phyloP scores from a whole-genome alignment of 2,113 vertebrate species.

The Austrofundulus limnaeus region DNA sequence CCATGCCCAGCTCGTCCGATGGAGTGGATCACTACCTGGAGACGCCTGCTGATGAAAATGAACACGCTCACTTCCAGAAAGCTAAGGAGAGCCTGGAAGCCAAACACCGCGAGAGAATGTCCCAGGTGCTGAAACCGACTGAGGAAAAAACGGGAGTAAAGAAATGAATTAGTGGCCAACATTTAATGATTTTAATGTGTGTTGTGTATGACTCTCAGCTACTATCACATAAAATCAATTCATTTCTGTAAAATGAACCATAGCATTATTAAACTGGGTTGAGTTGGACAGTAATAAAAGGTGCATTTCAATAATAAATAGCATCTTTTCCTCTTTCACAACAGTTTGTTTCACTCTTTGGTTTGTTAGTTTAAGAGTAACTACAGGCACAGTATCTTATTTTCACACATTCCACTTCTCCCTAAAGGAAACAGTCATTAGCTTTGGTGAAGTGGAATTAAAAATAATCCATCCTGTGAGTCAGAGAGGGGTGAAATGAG shows the following conservation, averaged over 20 bases:
- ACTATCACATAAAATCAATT: no score
- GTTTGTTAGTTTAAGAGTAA: conserved; percentile 8
- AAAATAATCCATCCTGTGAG: conserved; percentile 5
- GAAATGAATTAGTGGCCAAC: no score
- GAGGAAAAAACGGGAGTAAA: no score
- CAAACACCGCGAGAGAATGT: conserved; percentile 96
- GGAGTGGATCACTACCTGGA: conserved; percentile 96
- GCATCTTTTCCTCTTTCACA: no score
- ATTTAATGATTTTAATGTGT: no score
- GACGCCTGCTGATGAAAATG: conserved; percentile 94
- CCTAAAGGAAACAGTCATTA: conserved; percentile 1
- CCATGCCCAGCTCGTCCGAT: conserved; percentile 90
- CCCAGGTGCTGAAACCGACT: conserved; percentile 84
- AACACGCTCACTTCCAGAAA: conserved; percentile 95
- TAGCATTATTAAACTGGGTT: no score
- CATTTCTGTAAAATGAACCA: no score
- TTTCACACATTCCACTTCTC: conserved; percentile 21
- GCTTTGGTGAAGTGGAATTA: background rate
- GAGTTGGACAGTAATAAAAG: no score
- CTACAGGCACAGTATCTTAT: background rate
- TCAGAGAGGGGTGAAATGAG: no score
- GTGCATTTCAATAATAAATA: no score
- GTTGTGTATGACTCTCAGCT: no score
- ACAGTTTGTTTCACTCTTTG: no score
- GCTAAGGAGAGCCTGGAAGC: conserved; percentile 97